Evolutionary conservation across 1,140 invertebrate genomes (phyloP), one percentile per base, ranked within the genome.

Genomic region (Homarus americanus): DNA sequence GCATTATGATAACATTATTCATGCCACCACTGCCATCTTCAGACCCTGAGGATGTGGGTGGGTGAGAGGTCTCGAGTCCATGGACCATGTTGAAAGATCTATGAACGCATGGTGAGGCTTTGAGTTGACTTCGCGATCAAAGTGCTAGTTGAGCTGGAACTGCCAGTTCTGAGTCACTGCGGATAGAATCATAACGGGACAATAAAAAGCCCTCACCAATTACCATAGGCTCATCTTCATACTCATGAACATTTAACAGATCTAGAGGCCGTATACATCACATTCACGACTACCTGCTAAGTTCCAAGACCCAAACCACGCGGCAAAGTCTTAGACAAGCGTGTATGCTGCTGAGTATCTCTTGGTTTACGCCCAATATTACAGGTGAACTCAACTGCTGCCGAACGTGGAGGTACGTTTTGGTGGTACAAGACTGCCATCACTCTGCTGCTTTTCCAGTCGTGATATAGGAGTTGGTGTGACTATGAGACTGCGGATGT

Each of bases 211-310:
- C 96, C 93, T 97, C 90, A n/a, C 86, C 85, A 72, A 92, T 91
- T 79, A 91, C 41, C 53, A 90, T 40, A n/a, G 92, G 96, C 93
- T 98, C 97, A 17, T 97, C 97, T 75, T 97, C 97, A 93, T 97
- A 97, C 94, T 98, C 97, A 93, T 97, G 97, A 1, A 98, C 96
- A 94, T 97, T 97, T 95, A 98, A 97, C 36, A 98, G 94, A 93
- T 98, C 97, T 98, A 98, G 0, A 98, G 94, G 0, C 97, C 97
- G 93, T 98, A 98, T 0, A 98, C 97, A 94, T 98, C 97, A 93
- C 97, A 97, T 38, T 91, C 92, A 38, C 91, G 87, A 85, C 91
- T 90, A 38, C 89, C 80, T 49, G 84, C 87, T 28, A 91, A 20
- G 66, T 66, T 73, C 89, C 83, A 49, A 95, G 95, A 87, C 95